These are phyloP conservation scores for Drosophila basisetae DNA, from an alignment of 2,888 invertebrate genomes.

Conservation along the genomic window DNA sequence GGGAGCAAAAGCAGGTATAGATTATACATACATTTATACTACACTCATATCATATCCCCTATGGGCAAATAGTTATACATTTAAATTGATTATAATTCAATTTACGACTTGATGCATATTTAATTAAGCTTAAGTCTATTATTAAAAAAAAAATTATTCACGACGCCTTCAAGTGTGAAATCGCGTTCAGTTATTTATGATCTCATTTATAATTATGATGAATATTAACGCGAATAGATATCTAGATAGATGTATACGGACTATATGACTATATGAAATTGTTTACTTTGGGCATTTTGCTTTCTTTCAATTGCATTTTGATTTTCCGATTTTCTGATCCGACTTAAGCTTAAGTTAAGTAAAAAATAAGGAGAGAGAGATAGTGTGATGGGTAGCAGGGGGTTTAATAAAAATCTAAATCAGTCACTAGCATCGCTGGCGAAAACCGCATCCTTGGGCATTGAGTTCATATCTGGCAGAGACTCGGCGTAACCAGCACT, in stretches of 20 bases:
- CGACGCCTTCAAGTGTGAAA: neutral
- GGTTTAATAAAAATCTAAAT: slow-evolving; percentile 53
- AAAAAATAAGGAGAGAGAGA: slow-evolving; percentile 7
- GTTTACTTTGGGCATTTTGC: slow-evolving; percentile 44
- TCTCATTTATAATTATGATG: slow-evolving; percentile 13
- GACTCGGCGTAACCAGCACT: slow-evolving; percentile 67
- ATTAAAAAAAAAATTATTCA: slow-evolving; percentile 5
- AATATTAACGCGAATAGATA: slow-evolving; percentile 12
- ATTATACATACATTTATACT: slow-evolving; percentile 4
- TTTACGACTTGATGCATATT: slow-evolving; percentile 35
- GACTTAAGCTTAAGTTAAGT: slow-evolving; percentile 19
- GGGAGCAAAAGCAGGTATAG: slow-evolving; percentile 42
- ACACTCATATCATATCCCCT: neutral
- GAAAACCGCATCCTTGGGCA: slow-evolving; percentile 15
- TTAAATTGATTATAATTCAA: slow-evolving; percentile 15
- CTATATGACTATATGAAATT: slow-evolving; percentile 42
- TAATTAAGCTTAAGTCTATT: slow-evolving; percentile 28
- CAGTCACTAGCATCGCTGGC: slow-evolving; percentile 81
- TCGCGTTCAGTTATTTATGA: slow-evolving; percentile 17
- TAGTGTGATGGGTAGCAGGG: neutral
- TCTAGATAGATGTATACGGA: slow-evolving; percentile 10
- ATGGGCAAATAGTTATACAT: slow-evolving; percentile 2
- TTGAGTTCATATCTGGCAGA: slow-evolving; percentile 2
- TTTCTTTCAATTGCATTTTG: slow-evolving; percentile 19
- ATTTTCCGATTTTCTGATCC: slow-evolving; percentile 4